Conservation (phyloP, 2,888 invertebrate species). For the Agonopterix subpropinquella region DNA sequence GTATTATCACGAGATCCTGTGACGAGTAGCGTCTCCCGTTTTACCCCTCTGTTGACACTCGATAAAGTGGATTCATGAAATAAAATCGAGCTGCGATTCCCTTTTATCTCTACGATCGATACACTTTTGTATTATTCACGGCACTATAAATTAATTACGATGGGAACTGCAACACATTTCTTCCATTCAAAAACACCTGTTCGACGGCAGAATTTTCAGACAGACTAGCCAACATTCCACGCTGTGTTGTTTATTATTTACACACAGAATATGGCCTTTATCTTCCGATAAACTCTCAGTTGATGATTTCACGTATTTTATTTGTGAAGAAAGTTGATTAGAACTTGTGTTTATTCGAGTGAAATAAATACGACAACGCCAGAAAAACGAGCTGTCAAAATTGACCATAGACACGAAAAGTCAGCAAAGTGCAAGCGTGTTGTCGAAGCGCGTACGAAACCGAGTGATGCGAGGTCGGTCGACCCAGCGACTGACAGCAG, state of each 20-base stretch:
- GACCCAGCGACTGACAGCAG: constrained; percentile 42
- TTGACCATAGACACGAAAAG: constrained; percentile 51
- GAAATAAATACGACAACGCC: constrained; percentile 63
- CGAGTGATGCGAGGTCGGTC: constrained; percentile 36
- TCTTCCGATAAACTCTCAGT: constrained; percentile 16
- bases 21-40: constrained; percentile 27
- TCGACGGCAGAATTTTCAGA: constrained; percentile 82
- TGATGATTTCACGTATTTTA: constrained; percentile 17
- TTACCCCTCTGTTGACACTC: constrained; percentile 13
- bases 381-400: constrained; percentile 65
- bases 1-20: constrained; percentile 11
- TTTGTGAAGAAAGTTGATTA: constrained; percentile 23
- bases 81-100: constrained; percentile 14
- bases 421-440: constrained; percentile 44
- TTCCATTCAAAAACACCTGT: constrained; percentile 88
- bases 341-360: constrained; percentile 53
- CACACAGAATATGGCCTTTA: constrained; percentile 13
- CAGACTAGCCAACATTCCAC: constrained; percentile 67
- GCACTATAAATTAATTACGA: constrained; percentile 67
- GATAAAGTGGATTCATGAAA: constrained; percentile 8
- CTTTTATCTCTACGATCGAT: constrained; percentile 50
- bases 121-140: constrained; percentile 69
- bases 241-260: constrained; percentile 23
- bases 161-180: constrained; percentile 69
- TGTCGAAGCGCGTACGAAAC: constrained; percentile 44